Evolutionary conservation across 2,888 invertebrate species (phyloP), one percentile per base, ranked within the genome.

Genomic region (Aporophyla nigra): DNA sequence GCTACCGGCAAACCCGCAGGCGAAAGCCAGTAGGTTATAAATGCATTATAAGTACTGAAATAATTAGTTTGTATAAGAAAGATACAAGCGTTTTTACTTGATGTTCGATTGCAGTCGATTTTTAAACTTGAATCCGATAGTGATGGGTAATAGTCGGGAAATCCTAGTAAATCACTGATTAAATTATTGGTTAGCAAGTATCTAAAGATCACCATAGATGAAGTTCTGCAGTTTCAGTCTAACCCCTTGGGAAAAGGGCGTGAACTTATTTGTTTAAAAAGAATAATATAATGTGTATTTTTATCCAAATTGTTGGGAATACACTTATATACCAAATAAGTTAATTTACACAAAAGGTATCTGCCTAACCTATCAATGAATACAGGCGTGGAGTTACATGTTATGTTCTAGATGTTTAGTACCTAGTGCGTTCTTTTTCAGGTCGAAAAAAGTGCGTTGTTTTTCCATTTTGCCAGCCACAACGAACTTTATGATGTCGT

Each of bases 391-490:
- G n/a, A 33, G 1, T 19, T 19, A 65, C 7, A 43, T 33, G 5
- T 43, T 24, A 21, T n/a, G 62, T 49, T 58, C 27, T 19, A 19
- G 54, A 40, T 5, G 46, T 51, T 80, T 72, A 33, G 6, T 19
- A 79, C 6, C 19, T 33, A 33, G 33, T 3, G 2, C 16, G 10
- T 46, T 63, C 16, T 63, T 62, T 79, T 77, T 63, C 24, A 40
- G 51, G 51, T 40, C 46, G 33, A 19, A 16, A 46, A 72, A 58
- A 40, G 6, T 63, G 16, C 16, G 14, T 80, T 58, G 21, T 80
- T 63, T 78, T 77, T 63, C 24, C 24, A 56, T 61, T 77, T 63
- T 80, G 5, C 33, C 43, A 24, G 21, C 62, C 73, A 53, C 46
- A 80, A 19, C 51, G 16, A 10, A n/a, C 24, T 21, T 43, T 51